Base-by-base conservation (phyloP, 2,797 vertebrate genomes). In the Chrysocyon brachyurus region DNA sequence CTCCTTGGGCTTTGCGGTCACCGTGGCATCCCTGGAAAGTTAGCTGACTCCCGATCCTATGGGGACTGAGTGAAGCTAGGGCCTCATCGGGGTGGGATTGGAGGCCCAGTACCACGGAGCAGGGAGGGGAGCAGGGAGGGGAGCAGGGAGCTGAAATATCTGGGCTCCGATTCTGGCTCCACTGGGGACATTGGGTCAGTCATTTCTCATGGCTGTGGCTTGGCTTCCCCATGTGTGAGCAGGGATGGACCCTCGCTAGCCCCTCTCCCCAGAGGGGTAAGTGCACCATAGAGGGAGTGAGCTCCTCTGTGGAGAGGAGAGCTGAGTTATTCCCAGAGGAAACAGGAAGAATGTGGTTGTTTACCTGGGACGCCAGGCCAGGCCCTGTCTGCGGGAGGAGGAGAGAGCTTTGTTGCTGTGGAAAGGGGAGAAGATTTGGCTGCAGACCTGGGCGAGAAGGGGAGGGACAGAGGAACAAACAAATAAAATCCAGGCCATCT, bases 311-410 rank as follows among this genome's bases (percentile, higher is more conserved):
- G 17, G 24, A 57, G 26, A 77, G 46, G 24, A 57, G 26, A 77
- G 46, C 46, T 31, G 31, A 79, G 77, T 70, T 5, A 83, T 77
- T 66, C 86, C 66, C 61, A 26, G 52, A 91, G 85, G 87, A 86
- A 66, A 52, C 15, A 36, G 22, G 59, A 87, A 90, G 75, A 12
- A 31, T 16, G 10, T 0, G 22, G 28, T 31, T 78, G 56, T 97
- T 97, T 99, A 99, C 99, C 99, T 99, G 99, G 22, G 99, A 99
- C 6, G 99, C 98, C 94, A 99, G 98, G 96, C 99, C 99, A 70
- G 99, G 98, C 52, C 99, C 99, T 0, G 99, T 98, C 28, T 99
- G 99, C 33, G 99, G 99, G 92, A 99, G 99, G 31, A 99, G 98
- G 28, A 99, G 99, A 81, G 99, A 98, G 78, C 98, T 98, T 97